phyloP scores from a whole-genome alignment of 1,140 invertebrate genomes.

The Drosophila albomicans region DNA sequence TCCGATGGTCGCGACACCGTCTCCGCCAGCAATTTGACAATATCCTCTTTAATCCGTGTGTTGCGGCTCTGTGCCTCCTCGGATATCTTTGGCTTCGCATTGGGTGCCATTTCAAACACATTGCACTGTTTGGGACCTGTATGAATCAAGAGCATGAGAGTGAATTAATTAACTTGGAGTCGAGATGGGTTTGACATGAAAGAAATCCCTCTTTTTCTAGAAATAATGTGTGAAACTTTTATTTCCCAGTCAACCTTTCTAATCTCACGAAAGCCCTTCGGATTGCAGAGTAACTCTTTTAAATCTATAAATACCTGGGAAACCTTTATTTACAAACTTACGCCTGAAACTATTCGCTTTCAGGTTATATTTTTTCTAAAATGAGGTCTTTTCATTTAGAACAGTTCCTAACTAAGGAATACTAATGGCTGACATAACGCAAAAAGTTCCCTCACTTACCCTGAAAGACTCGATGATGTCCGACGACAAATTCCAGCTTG shows the following conservation, averaged over 20 bases:
- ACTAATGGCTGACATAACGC: background rate
- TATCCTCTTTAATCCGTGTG: conserved; percentile 89
- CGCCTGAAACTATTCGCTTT: no score
- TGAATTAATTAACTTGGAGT: no score
- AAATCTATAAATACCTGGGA: no score
- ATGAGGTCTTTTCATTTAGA: background rate
- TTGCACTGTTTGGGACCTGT: conserved; percentile 85
- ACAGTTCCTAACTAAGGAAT: no score
- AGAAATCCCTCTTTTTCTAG: no score
- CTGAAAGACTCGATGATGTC: conserved; percentile 93
- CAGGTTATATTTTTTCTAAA: no score
- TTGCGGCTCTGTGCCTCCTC: conserved; percentile 88
- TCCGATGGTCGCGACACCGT: conserved; percentile 88
- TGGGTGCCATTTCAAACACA: conserved; percentile 87
- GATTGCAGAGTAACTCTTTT: no score
- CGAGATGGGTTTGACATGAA: no score
- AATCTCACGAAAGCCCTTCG: no score
- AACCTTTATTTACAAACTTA: no score
- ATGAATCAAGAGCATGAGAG: background rate
- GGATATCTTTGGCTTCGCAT: conserved; percentile 84
- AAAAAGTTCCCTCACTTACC: conserved; percentile 76
- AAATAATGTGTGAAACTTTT: no score
- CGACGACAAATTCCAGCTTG: conserved; percentile 95
- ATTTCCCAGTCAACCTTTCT: no score
- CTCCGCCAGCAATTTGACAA: conserved; percentile 89